These are phyloP conservation scores for Buphagus erythrorhynchus DNA, from an alignment of 2,797 vertebrate genomes.

Conservation along the genomic window DNA sequence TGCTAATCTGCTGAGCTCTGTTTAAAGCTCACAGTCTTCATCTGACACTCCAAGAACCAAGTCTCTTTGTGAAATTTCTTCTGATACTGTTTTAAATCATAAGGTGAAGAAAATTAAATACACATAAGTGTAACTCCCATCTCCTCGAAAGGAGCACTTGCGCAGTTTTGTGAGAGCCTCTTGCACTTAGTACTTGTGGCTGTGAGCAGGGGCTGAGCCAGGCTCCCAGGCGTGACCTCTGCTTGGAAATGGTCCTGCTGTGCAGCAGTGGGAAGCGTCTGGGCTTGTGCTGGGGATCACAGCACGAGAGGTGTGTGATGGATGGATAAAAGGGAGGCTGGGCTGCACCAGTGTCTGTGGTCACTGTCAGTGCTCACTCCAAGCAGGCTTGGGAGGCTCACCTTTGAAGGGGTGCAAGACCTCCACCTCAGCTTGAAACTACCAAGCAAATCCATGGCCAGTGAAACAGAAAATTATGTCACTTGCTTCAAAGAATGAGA, in stretches of 20 bases:
- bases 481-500: not conserved
- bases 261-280: not conserved
- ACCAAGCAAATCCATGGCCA: not conserved
- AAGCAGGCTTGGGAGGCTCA: not conserved
- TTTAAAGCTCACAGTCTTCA: not conserved
- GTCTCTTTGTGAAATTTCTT: not conserved
- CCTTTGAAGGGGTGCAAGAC: not conserved
- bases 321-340: not conserved
- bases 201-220: not conserved
- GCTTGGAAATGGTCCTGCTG: not conserved
- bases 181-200: not conserved
- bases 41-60: not conserved
- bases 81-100: not conserved
- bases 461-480: not conserved
- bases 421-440: not conserved
- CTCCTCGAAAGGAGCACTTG: accelerated
- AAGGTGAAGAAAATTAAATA: not conserved
- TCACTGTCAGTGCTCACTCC: accelerated
- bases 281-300: accelerated
- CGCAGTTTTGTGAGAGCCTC: not conserved
- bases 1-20: not conserved
- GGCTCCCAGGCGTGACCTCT: not conserved
- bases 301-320: accelerated
- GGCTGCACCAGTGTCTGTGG: not conserved
- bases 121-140: accelerated